Evolutionary conservation across 1,140 invertebrate genomes (phyloP).

Genomic region (Drosophila nannoptera): DNA sequence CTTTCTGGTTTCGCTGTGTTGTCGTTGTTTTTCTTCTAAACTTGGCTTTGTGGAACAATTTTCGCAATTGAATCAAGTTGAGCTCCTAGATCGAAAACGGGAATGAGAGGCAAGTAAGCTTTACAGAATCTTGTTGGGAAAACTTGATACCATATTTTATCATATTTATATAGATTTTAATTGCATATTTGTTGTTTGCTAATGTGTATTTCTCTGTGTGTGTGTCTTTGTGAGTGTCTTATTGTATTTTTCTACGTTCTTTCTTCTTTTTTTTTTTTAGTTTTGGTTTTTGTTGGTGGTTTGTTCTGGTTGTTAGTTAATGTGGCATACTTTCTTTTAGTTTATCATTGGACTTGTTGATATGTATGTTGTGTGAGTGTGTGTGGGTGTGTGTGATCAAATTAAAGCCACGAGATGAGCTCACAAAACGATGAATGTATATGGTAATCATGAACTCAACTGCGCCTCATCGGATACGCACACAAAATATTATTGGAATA

Average conservation of each 20-base stretch:
- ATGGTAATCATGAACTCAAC: constrained; percentile 23
- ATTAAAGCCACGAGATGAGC: constrained; percentile 43
- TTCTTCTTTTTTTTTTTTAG: background rate
- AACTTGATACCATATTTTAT: constrained; percentile 77
- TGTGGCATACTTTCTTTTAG: constrained; percentile 76
- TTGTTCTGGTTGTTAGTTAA: constrained; percentile 74
- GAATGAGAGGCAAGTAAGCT: constrained; percentile 79
- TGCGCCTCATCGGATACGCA: constrained; percentile 41
- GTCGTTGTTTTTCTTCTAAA: constrained; percentile 41
- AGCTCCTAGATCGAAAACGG: constrained; percentile 79
- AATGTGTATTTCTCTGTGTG: constrained; percentile 25
- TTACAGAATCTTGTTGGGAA: constrained; percentile 79
- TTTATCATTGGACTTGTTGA: constrained; percentile 68
- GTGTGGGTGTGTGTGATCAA: constrained; percentile 47
- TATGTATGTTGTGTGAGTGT: constrained; percentile 51
- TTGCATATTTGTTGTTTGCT: constrained; percentile 35
- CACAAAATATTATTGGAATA: constrained; percentile 45
- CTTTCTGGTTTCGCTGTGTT: constrained; percentile 19
- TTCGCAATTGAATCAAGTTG: constrained; percentile 79
- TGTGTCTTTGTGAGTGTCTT: background rate
- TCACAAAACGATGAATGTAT: background rate
- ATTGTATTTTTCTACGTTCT: constrained; percentile 37
- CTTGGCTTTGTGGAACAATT: constrained; percentile 76
- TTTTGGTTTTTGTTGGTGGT: constrained; percentile 61
- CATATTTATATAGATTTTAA: constrained; percentile 49